Evolutionary conservation across 2,888 invertebrate genomes (phyloP).

Genomic region (Unio pictorum): DNA sequence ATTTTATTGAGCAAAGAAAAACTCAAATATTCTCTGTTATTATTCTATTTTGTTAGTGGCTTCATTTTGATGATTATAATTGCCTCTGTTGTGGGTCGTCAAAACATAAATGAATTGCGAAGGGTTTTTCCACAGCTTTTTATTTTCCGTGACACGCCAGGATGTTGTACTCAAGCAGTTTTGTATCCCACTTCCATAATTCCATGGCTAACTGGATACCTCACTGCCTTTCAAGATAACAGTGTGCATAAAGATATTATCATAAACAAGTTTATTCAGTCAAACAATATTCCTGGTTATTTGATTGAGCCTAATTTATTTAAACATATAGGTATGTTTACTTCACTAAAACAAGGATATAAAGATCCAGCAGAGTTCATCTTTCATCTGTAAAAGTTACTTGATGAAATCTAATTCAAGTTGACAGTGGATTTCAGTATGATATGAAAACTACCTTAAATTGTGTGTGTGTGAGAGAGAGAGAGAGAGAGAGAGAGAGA

Average conservation of each 20-base stretch:
- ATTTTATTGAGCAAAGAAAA: slow-evolving; percentile 5
- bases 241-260: slow-evolving; percentile 55
- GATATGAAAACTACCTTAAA: too few species aligned
- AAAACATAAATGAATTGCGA: slow-evolving; percentile 58
- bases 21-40: slow-evolving; percentile 8
- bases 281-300: slow-evolving; percentile 38
- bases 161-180: slow-evolving; percentile 69
- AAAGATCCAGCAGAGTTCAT: slow-evolving; percentile 44
- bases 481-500: too few species aligned
- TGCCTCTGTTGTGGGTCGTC: slow-evolving; percentile 49
- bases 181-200: slow-evolving; percentile 54
- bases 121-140: slow-evolving; percentile 53
- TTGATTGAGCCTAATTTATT: slow-evolving; percentile 64
- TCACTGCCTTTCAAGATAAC: slow-evolving; percentile 26
- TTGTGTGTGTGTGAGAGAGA: too few species aligned
- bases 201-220: slow-evolving; percentile 35
- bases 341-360: slow-evolving; percentile 42
- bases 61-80: slow-evolving; percentile 32
- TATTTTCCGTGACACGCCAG: slow-evolving; percentile 52
- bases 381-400: slow-evolving; percentile 16
- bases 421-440: too few species aligned
- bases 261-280: slow-evolving; percentile 47
- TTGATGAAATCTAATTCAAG: neutral
- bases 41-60: slow-evolving; percentile 32
- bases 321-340: slow-evolving; percentile 63